phyloP scores from a whole-genome alignment of 2,888 invertebrate genomes.

The Acanthoscelides obtectus region DNA sequence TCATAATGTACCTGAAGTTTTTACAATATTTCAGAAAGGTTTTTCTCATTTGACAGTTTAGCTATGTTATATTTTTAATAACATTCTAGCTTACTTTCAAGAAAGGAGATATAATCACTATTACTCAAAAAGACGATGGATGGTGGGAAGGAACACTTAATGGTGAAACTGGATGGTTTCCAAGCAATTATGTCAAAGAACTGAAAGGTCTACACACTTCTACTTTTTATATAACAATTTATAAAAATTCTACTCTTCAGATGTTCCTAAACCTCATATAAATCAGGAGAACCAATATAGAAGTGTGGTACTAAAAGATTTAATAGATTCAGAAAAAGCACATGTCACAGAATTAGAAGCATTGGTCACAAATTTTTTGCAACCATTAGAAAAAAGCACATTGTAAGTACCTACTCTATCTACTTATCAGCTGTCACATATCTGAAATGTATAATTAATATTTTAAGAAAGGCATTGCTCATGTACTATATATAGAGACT shows the following conservation, averaged over 20 bases:
- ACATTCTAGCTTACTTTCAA: slow-evolving; percentile 83
- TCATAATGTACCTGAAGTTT: too few relatives aligned
- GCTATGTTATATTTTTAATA: too few relatives aligned
- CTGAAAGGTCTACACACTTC: slow-evolving; percentile 56
- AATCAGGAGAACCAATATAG: slow-evolving; percentile 71
- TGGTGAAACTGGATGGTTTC: slow-evolving; percentile 97
- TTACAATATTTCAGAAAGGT: too few relatives aligned
- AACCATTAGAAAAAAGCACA: slow-evolving; percentile 79
- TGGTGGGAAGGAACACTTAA: slow-evolving; percentile 99
- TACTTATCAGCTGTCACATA: neutral
- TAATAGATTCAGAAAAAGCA: slow-evolving; percentile 88
- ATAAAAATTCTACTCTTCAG: slow-evolving; percentile 35
- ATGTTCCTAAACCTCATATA: slow-evolving; percentile 56
- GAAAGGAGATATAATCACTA: slow-evolving; percentile 93
- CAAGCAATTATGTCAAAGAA: slow-evolving; percentile 94
- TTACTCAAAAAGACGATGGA: slow-evolving; percentile 94
- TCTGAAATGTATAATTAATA: neutral
- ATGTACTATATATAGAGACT: too few relatives aligned
- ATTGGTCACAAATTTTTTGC: slow-evolving; percentile 77
- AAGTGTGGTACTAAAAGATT: slow-evolving; percentile 81
- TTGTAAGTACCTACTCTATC: slow-evolving; percentile 61
- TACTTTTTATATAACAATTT: neutral
- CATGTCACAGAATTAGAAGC: slow-evolving; percentile 88
- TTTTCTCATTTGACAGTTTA: too few relatives aligned
- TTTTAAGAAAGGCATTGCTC: too few relatives aligned